Base-by-base conservation (phyloP, 30 jellyfish, hydroid and myxozoan species). In the Chrysaora quinquecirrha region DNA sequence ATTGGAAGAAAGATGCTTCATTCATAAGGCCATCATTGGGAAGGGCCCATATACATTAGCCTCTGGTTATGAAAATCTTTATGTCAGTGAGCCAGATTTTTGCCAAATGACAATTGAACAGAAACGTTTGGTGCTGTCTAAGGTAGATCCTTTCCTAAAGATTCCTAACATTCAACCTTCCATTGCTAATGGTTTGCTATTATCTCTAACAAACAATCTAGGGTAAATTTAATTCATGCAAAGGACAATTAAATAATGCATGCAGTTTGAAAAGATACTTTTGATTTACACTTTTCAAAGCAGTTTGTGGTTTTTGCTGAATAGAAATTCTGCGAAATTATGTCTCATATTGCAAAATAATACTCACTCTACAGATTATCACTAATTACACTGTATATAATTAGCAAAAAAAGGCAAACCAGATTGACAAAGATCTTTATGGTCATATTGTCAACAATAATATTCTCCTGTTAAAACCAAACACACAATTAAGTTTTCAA, bases 31-130 rank as follows among this genome's bases (percentile, higher is more conserved):
- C 21, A n/a, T 65, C 24, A 14, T 65, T 65, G 78, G 78, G 23
- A 62, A 32, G 28, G 78, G 78, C 10, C 78, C 78, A 65, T 65
- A 65, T 32, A 65, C 11, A 9, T 62, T 65, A 65, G 54, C 78
- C 9, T 16, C 29, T 24, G 24, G 33, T 14, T 65, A 2, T 30
- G 33, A 30, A 21, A 20, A 65, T 20, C 32, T 58, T 20, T 9
- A 11, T 4, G 24, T 58, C 24, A 4, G 21, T 4, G 72, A 58
- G 20, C 6, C 31, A 4, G 20, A 19, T 4, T 58, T 58, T 25
- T 20, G 11, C 9, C 9, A 16, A 43, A 43, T 43, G 58, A 43
- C 9, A 9, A 43, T 43, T 43, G 58, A 43, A 43, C 58, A 43
- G 58, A 9, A 16, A 43, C 9, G 58, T 9, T 9, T 6, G 58